Evolutionary conservation across 2,888 invertebrate genomes (phyloP).

Genomic region (Clitarchus hookeri): DNA sequence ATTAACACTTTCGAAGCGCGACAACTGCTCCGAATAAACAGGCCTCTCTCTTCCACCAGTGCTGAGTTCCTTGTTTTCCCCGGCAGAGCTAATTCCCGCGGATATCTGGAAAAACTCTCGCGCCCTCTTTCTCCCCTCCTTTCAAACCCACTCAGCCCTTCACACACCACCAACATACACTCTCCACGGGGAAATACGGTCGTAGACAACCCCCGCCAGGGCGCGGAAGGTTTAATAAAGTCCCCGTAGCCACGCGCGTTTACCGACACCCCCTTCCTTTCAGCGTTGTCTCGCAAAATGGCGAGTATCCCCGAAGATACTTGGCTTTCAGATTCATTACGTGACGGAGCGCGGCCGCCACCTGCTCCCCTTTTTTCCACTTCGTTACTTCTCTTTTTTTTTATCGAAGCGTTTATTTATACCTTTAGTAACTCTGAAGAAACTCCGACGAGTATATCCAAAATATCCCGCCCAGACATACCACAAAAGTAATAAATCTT

Average conservation of each 20-base stretch:
- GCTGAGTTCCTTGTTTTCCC: not conserved
- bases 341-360: not conserved
- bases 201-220: not conserved
- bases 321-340: not conserved
- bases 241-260: not conserved
- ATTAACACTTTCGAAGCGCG: not conserved
- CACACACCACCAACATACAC: no score
- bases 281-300: not conserved
- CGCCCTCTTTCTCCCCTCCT: not conserved
- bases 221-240: not conserved
- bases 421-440: no score
- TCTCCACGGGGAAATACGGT: not conserved
- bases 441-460: no score
- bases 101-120: not conserved
- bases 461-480: no score
- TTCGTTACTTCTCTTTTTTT: not conserved
- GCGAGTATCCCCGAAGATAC: not conserved
- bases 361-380: not conserved
- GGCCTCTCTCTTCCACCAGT: not conserved
- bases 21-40: slow-evolving; percentile 14
- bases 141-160: no score
- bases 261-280: no score
- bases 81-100: not conserved
- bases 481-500: no score
- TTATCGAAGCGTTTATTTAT: not conserved